Evolutionary conservation across 2,797 vertebrate species (phyloP), one percentile per base, ranked within the genome.

Genomic region (Onychomys torridus): DNA sequence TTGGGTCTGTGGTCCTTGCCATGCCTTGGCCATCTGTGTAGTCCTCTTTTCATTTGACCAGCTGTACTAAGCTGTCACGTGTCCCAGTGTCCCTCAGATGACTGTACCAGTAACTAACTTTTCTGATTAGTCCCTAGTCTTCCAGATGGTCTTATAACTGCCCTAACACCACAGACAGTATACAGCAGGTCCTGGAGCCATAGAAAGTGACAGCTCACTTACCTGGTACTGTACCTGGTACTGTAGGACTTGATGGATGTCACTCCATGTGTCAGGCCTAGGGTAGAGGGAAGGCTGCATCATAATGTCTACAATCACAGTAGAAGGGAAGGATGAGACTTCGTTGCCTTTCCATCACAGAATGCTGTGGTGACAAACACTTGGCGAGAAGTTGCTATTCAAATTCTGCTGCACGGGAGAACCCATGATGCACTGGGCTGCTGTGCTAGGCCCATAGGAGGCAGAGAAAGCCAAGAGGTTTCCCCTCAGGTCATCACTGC

Each of bases 261-360:
- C 5, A 9, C 14, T 85, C 37, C 0, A 0, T 0, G 3, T 7
- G 3, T 69, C 16, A 16, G 52, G 43, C 9, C 16, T 40, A 5
- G 67, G n/a, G 17, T 40, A 10, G 10, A 14, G n/a, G 82, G 63
- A 37, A 55, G 19, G 6, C 32, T 49, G 40, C 61, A 34, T 63
- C 61, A 21, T 13, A 23, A 29, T 19, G 40, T n/a, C 61, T 49
- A 34, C 2, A 43, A 10, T 37, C 61, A 49, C 5, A 43, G 32
- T 13, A 6, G 12, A 9, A 40, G 29, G 25, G n/a, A 34, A 65
- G 19, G 46, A 40, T 19, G 43, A 29, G 23, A 5, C 83, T 40
- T 37, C 34, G 13, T 46, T 17, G 12, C 49, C 25, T 23, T 32
- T 40, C 86, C 49, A 27, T 40, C 21, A 59, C 21, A 34, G 67